These are phyloP conservation scores for Microctenopoma steveboyesi DNA, from an alignment of 2,797 vertebrate genomes.

Conservation along the genomic window DNA sequence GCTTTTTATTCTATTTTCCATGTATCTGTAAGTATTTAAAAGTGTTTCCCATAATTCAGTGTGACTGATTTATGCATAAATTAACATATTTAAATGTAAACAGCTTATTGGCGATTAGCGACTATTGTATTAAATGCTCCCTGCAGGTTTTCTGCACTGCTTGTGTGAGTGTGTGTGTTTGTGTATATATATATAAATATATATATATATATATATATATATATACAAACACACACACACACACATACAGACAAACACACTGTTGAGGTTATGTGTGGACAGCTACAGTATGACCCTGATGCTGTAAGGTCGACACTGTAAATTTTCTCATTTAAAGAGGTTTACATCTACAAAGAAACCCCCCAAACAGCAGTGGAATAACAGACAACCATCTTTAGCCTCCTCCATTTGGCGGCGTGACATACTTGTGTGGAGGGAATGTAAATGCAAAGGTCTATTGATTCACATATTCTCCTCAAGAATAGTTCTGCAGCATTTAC, in stretches of 20 bases:
- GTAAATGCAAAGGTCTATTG: conserved; percentile 4
- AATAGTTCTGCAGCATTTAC: conserved; percentile 46
- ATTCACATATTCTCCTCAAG: conserved; percentile 5
- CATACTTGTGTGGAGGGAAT: not conserved
- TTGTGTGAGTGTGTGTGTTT: conserved; percentile 15
- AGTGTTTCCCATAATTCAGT: conserved; percentile 67
- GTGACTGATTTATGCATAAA: conserved; percentile 69
- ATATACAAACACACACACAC: no score
- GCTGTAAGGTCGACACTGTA: conserved; percentile 24
- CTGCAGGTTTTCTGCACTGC: conserved; percentile 43
- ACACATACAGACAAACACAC: no score
- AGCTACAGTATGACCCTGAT: conserved; percentile 29
- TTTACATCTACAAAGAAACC: conserved; percentile 13
- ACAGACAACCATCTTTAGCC: conserved; percentile 30
- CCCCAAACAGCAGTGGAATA: conserved; percentile 26
- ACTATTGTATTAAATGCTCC: conserved; percentile 58
- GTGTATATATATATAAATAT: conserved; percentile 1
- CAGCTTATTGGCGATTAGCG: conserved; percentile 74
- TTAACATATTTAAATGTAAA: conserved; percentile 66
- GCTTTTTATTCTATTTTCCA: conserved; percentile 63
- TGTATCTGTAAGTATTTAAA: conserved; percentile 73
- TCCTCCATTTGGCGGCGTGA: conserved; percentile 23
- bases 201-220: no score
- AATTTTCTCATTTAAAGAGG: conserved; percentile 30
- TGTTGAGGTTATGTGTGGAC: no score